These are phyloP conservation scores for Illadopsis cleaveri DNA, from an alignment of 2,113 vertebrate species.

Conservation along the genomic window DNA sequence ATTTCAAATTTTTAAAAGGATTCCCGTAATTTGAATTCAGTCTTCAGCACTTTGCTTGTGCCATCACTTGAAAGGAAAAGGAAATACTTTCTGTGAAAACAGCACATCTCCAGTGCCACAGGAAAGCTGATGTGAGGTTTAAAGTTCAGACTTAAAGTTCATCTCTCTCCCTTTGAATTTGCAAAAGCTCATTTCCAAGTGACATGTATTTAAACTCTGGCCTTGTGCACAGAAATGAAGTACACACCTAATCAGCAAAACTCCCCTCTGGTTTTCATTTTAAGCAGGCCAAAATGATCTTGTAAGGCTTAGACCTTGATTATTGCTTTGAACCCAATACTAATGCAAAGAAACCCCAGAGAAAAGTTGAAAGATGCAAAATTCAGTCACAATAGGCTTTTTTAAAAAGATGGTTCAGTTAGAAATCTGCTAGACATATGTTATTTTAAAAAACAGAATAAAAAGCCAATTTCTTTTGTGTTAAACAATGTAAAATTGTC, in stretches of 20 bases:
- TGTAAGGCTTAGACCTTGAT: neutral
- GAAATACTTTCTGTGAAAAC: constrained; percentile 17
- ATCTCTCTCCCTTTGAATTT: neutral
- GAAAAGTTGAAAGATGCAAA: neutral
- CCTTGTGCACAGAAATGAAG: neutral
- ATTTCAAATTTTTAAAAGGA: neutral
- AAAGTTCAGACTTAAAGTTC: neutral
- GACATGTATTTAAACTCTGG: neutral
- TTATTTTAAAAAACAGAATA: neutral
- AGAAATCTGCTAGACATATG: neutral
- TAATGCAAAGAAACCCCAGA: neutral
- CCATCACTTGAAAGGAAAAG: constrained; percentile 42
- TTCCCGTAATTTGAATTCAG: neutral
- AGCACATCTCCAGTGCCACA: neutral
- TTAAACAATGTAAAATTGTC: neutral
- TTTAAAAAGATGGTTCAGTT: neutral
- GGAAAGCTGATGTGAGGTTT: neutral
- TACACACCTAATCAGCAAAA: neutral
- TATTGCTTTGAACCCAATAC: neutral
- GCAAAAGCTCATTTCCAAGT: neutral
- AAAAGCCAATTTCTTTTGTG: neutral
- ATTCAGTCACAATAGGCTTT: neutral
- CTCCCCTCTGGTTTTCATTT: neutral
- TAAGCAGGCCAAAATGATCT: neutral
- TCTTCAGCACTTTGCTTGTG: neutral